Base-by-base conservation (phyloP, 2,113 vertebrate species). In the Tachuris rubrigastra region DNA sequence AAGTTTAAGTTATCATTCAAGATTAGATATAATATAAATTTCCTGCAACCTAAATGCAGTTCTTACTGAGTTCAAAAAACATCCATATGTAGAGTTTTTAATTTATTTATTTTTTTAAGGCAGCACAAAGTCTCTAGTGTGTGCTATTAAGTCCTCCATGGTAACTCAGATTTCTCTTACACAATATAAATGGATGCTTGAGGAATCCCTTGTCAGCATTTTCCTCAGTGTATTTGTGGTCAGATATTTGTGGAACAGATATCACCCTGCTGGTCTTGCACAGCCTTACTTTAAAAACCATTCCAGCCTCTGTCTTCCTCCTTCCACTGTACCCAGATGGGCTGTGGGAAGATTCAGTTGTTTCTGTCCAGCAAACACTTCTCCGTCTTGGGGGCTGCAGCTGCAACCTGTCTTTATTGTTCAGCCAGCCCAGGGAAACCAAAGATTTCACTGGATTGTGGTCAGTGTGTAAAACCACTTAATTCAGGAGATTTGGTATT, bases 271-370 rank as follows among this genome's bases (percentile, higher is more conserved):
- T 90, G 67, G 41, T 78, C 69, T 83, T 71, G 60, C 49, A 42
- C 21, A 65, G 16, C 22, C 31, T 87, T 72, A n/a, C 30, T 77
- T 94, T 35, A 74, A 39, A 86, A 65, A 50, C 72, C 23, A 55
- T 59, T 72, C 24, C 71, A 49, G 25, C 23, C 24, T 85, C 53
- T 53, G 11, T 44, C 33, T 84, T 67, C 65, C 42, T 77, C 20
- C 35, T 33, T 42, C 27, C 0, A 0, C 58, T 0, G 0, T n/a
- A 46, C 22, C 22, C 42, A 52, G 30, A 39, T 3, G 23, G 42
- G 46, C 46, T 86, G 24, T 79, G 63, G 74, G 72, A 76, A 37
- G n/a, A 35, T 25, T 25, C 1, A 1, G 14, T 41, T 23, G 2
- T 33, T 85, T 82, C 44, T 68, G 52, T 37, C 33, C 44, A n/a